These are phyloP conservation scores for Alces alces DNA, from an alignment of 2,113 vertebrate genomes.

Conservation along the genomic window DNA sequence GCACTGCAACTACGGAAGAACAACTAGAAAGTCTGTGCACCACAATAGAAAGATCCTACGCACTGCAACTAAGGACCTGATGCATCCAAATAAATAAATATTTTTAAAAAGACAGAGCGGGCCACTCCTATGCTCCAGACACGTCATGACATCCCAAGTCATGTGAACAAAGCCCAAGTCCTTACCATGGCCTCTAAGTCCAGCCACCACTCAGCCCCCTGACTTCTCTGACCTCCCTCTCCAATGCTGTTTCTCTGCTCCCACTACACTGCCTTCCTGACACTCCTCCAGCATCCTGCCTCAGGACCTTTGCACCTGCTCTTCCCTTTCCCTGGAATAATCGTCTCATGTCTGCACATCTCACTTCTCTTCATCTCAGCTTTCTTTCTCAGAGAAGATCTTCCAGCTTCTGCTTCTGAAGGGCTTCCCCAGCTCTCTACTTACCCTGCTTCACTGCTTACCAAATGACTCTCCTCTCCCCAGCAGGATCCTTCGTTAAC, in stretches of 20 bases:
- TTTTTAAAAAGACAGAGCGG: neutral
- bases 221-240: neutral
- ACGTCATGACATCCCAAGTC: neutral
- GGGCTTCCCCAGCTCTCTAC: neutral
- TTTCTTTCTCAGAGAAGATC: neutral
- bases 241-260: neutral
- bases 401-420: neutral
- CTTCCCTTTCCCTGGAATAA: neutral
- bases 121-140: neutral
- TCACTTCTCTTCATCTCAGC: neutral
- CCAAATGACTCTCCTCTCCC: neutral
- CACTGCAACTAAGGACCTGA: neutral
- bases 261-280: neutral
- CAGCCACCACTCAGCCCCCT: rapidly evolving
- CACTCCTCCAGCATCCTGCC: neutral
- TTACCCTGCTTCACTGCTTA: neutral
- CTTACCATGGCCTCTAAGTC: neutral
- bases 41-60: neutral
- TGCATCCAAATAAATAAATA: neutral
- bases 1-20: neutral
- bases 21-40: neutral
- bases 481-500: neutral
- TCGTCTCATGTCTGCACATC: neutral
- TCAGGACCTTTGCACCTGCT: neutral
- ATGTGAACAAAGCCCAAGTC: neutral